Conservation (phyloP, 2,113 vertebrate genomes). For the Empidonax traillii region DNA sequence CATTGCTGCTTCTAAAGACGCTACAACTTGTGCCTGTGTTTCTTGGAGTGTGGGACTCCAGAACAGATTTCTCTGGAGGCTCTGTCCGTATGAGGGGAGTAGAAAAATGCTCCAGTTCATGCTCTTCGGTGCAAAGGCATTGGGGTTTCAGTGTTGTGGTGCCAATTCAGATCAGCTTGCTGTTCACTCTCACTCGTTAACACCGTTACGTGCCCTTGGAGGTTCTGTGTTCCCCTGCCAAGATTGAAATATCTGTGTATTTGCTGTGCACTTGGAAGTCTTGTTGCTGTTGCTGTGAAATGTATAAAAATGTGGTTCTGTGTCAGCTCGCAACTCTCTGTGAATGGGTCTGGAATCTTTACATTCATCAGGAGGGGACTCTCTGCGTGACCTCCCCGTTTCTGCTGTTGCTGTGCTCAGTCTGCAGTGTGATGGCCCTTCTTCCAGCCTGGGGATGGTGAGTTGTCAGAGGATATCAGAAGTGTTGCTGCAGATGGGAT, state of each 20-base stretch:
- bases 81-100: neutral
- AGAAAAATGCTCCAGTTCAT: neutral
- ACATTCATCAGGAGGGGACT: neutral
- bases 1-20: neutral
- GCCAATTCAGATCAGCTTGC: neutral
- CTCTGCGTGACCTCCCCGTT: neutral
- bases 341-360: neutral
- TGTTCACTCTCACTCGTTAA: neutral
- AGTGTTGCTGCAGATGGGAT: neutral
- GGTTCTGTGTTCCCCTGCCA: neutral
- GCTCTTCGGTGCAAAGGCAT: neutral
- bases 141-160: neutral
- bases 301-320: neutral
- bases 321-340: neutral
- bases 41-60: neutral
- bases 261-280: neutral
- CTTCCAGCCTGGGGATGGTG: neutral
- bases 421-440: neutral
- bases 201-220: neutral
- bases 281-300: neutral
- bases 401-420: neutral
- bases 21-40: neutral
- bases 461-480: neutral
- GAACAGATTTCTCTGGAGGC: neutral
- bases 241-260: neutral